Evolutionary conservation across 2,888 invertebrate species (phyloP), one percentile per base, ranked within the genome.

Genomic region (Sphaerophoria taeniata): DNA sequence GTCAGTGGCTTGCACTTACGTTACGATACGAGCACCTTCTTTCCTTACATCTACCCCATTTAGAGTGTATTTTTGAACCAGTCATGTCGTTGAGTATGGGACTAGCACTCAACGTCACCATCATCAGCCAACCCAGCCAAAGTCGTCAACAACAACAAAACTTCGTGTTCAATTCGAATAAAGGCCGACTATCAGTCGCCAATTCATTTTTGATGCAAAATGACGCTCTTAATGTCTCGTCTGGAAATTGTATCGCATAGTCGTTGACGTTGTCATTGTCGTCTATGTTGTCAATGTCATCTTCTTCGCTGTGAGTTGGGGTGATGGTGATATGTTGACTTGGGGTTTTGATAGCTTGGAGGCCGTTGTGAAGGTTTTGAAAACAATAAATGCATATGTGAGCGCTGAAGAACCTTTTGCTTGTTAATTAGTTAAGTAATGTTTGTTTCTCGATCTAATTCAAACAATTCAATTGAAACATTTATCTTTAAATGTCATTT

Each of bases 171-270:
- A 24, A 24, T 24, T 56, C 45, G 61, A 53, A 74, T 74, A 78
- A 78, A 84, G 71, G 74, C 83, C 83, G 83, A 60, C 83, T 79
- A 67, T 65, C 58, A 79, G 83, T 84, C 83, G 83, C 83, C 83
- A 84, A 75, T 69, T 84, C 71, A 53, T 75, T 84, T 82, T 84
- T 84, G 79, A 84, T 75, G 83, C 74, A 60, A 79, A 84, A 84
- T 79, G 83, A 84, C 79, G 71, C 74, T 61, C 79, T 79, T 75
- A 75, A 84, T 84, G 83, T 79, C 83, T 75, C 53, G 79, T 79
- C 71, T 79, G 79, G 83, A 78, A 24, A 67, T 75, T 79, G 74
- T 79, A 79, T 83, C 63, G 74, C 74, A 65, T 61, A 43, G 67
- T 14, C 14, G 53, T 67, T 34, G 58, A 60, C 36, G 60, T 71